Base-by-base conservation (phyloP, 2,888 invertebrate species). In the Coelinius sp. region DNA sequence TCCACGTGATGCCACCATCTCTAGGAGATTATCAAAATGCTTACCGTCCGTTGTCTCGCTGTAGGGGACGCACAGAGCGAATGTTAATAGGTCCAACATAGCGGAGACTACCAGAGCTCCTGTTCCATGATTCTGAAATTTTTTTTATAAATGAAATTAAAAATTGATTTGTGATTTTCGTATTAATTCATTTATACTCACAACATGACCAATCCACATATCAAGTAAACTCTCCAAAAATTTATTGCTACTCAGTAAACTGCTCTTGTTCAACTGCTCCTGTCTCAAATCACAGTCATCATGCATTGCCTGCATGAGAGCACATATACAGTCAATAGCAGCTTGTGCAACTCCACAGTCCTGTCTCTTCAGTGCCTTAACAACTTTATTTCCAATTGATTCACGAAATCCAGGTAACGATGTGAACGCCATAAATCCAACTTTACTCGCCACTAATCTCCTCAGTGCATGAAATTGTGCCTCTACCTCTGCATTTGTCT, bases 1-100 rank as follows among this genome's bases (percentile, higher is more conserved):
- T 5, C 99, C 99, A 78, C 95, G 92, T 67, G 94, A 92, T 3
- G 99, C 97, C 0, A 99, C 98, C 92, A 99, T 93, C 88, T 97
- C 96, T 24, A 99, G 89, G 67, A 99, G 90, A 79, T 93, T 93
- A 88, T 99, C 99, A 88, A 98, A 98, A 86, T 97, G 96, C 84
- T 95, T 95, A 65, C 97, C 97, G 84, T 98, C 97, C 0, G 99
- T 99, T 3, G 99, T 99, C 89, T 99, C 99, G 84, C 97, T 97
- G 89, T 99, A 99, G 3, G 99, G 99, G 76, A 98, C 97, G 89
- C 99, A 99, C 49, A 99, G 91, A 2, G 98, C 95, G 89, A 98
- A 99, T 44, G 99, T 99, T 76, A 99, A 90, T 86, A 99, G 97
- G 89, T 99, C 99, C 86, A 99, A 90, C 98, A 99, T 98, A 77